Conservation (phyloP, 2,797 vertebrate genomes). For the Scarus forsteni region DNA sequence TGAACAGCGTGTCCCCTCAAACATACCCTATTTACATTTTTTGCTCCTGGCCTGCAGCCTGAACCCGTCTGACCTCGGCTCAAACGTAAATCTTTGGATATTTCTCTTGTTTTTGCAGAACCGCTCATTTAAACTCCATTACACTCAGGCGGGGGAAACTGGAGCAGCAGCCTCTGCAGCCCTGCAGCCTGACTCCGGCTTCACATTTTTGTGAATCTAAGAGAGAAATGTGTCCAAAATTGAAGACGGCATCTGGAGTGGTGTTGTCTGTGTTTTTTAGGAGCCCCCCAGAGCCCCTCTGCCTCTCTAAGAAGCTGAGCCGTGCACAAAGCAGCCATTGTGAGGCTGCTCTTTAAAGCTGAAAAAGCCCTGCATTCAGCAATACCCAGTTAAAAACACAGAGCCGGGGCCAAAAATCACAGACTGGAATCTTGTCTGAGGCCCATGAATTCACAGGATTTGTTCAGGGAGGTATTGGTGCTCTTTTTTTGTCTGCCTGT, state of each 20-base stretch:
- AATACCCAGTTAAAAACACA: slow-evolving; percentile 74
- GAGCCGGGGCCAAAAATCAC: slow-evolving; percentile 81
- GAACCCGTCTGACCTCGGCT: slow-evolving; percentile 13
- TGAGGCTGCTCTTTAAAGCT: slow-evolving; percentile 77
- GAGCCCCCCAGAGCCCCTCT: slow-evolving; percentile 68
- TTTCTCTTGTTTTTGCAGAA: slow-evolving; percentile 17
- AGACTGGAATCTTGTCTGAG: slow-evolving; percentile 78
- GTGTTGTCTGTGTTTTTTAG: slow-evolving; percentile 63
- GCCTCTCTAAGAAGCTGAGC: slow-evolving; percentile 74
- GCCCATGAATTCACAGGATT: slow-evolving; percentile 71
- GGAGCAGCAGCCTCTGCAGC: not conserved
- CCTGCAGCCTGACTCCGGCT: slow-evolving; percentile 25
- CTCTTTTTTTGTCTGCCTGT: slow-evolving; percentile 60
- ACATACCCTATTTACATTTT: slow-evolving; percentile 43
- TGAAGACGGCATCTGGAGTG: slow-evolving; percentile 66
- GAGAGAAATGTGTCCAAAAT: slow-evolving; percentile 31
- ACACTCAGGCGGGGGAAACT: slow-evolving; percentile 1
- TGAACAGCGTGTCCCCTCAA: slow-evolving; percentile 56
- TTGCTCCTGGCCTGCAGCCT: slow-evolving; percentile 19
- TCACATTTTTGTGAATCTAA: slow-evolving; percentile 35
- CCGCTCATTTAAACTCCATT: not conserved
- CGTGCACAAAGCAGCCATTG: slow-evolving; percentile 82
- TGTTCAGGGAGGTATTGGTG: slow-evolving; percentile 71
- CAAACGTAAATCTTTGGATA: not conserved
- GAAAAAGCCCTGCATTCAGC: slow-evolving; percentile 63